Percentiles rank a stretch among this genome's conserved stretches.
Conservation (phyloP, 2,113 vertebrate genomes). For the Forbesichthys papilliferus region DNA sequence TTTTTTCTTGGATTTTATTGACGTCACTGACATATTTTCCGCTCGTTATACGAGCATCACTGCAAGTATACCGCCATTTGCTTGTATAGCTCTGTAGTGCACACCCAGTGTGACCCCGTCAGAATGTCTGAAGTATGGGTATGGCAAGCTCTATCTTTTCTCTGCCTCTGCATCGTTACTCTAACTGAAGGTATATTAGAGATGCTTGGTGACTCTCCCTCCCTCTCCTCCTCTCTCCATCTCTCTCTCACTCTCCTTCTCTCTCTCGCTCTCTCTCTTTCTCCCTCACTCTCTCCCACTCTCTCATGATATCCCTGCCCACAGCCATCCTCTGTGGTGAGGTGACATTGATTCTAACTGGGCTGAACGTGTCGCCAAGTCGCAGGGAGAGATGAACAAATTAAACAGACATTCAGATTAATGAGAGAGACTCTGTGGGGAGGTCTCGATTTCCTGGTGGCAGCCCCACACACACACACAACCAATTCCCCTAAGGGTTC, state of each 20-base stretch:
- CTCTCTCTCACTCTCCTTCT: neutral
- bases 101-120: neutral
- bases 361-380: slow-evolving; percentile 56
- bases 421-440: slow-evolving; percentile 38
- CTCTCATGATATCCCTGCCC: slow-evolving; percentile 12
- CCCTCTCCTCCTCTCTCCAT: neutral
- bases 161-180: slow-evolving; percentile 37
- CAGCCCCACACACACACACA: slow-evolving; percentile 10
- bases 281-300: slow-evolving; percentile 6
- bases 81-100: neutral
- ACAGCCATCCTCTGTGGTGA: slow-evolving; percentile 14
- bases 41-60: too few species aligned
- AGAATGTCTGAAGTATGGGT: neutral
- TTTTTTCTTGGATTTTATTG: too few species aligned
- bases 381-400: slow-evolving; percentile 59
- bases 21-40: too few species aligned
- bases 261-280: slow-evolving; percentile 5
- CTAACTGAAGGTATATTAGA: slow-evolving; percentile 22
- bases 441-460: slow-evolving; percentile 34
- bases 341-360: slow-evolving; percentile 63
- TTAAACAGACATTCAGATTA: slow-evolving; percentile 65
- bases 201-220: slow-evolving; percentile 6
- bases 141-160: slow-evolving; percentile 11
- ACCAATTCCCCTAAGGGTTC: slow-evolving; percentile 9
- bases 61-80: neutral